Conservation (phyloP, 2,113 vertebrate genomes). For the Corythoichthys intestinalis region DNA sequence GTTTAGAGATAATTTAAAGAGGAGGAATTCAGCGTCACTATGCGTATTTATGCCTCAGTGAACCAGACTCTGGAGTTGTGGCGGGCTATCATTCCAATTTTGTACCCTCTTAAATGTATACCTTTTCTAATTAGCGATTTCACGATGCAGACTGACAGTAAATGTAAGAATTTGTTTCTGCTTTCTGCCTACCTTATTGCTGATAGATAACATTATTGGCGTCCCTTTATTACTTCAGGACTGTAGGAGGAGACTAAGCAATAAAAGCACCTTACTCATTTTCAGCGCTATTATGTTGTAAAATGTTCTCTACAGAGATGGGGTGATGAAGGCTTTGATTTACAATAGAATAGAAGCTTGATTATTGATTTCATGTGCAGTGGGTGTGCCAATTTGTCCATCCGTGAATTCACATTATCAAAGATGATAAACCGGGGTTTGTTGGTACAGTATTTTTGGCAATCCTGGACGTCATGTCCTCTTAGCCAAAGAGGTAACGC, state of each 20-base stretch:
- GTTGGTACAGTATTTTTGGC: not conserved
- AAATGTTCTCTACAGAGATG: slow-evolving; percentile 11
- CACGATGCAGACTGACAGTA: not conserved
- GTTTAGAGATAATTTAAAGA: slow-evolving; percentile 16
- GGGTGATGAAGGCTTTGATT: slow-evolving; percentile 17
- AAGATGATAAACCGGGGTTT: not conserved
- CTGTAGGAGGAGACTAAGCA: not conserved
- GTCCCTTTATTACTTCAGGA: slow-evolving; percentile 7
- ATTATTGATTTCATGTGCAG: not conserved
- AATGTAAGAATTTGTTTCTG: not conserved
- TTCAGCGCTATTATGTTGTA: slow-evolving; percentile 11
- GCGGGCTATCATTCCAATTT: not conserved
- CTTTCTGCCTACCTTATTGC: not conserved
- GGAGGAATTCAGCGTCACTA: slow-evolving; percentile 1
- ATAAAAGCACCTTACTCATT: slow-evolving; percentile 8
- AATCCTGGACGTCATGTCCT: too few relatives aligned
- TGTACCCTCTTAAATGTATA: not conserved
- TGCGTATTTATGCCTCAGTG: not conserved
- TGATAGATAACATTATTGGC: not conserved
- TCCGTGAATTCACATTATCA: not conserved
- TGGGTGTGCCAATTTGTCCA: not conserved
- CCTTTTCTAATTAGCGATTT: not conserved
- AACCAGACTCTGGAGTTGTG: not conserved
- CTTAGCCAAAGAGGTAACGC: too few relatives aligned
- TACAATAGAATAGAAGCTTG: slow-evolving; percentile 5